phyloP scores from a whole-genome alignment of 2,888 invertebrate species.

The Sceliomorpha sp. region DNA sequence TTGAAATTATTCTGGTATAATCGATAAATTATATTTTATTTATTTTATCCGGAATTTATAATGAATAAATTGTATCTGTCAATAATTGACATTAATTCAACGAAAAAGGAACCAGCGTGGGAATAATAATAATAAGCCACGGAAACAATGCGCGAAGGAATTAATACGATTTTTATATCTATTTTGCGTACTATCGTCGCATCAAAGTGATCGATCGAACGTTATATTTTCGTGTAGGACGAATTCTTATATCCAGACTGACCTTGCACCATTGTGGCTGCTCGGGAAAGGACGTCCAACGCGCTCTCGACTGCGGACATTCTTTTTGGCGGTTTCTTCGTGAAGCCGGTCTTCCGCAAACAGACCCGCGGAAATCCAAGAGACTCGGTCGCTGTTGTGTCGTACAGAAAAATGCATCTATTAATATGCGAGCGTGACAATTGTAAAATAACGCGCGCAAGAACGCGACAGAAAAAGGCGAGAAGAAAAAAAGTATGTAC shows the following conservation, averaged over 20 bases:
- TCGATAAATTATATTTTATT: no score
- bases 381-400: neutral
- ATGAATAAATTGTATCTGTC: no score
- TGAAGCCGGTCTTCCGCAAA: conserved; percentile 8
- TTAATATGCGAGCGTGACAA: neutral
- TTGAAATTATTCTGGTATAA: neutral
- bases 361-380: conserved; percentile 12
- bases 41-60: no score
- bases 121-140: no score
- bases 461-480: neutral
- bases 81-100: no score
- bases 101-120: no score
- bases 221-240: no score
- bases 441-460: neutral
- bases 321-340: conserved; percentile 54
- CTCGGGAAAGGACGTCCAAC: conserved; percentile 92
- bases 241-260: no score
- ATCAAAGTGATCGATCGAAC: no score
- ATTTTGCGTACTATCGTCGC: no score
- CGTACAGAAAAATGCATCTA: conserved; percentile 7
- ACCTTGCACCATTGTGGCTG: conserved; percentile 93
- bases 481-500: no score
- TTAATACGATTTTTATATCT: conserved; percentile 4
- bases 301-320: conserved; percentile 91
- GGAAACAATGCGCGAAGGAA: no score